Percentiles rank a stretch among this genome's conserved stretches.
Conservation (phyloP, 2,797 vertebrate genomes). For the Channa striata region DNA sequence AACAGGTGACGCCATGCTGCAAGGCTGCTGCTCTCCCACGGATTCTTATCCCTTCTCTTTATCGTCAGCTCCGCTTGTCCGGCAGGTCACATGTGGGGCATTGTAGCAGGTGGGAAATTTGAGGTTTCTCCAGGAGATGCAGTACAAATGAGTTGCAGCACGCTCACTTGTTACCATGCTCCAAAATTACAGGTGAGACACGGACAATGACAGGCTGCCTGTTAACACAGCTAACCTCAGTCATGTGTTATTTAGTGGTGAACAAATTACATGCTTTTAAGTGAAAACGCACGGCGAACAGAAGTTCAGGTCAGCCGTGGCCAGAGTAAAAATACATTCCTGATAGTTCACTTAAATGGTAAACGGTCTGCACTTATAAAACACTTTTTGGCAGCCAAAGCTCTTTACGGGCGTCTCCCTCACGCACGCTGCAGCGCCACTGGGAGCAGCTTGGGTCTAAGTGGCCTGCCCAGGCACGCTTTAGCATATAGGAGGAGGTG, state of each 20-base stretch:
- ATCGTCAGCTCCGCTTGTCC: not conserved
- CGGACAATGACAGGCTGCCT: constrained; percentile 46
- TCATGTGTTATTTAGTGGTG: not conserved
- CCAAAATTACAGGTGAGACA: constrained; percentile 52
- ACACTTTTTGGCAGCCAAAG: too few relatives aligned
- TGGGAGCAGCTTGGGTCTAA: too few relatives aligned
- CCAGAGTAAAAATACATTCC: not conserved
- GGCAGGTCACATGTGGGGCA: constrained; percentile 1
- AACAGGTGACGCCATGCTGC: not conserved
- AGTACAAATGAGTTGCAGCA: constrained; percentile 21
- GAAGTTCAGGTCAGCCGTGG: not conserved
- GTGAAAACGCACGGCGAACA: constrained; percentile 26
- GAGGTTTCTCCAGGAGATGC: not conserved
- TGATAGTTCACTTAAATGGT: not conserved
- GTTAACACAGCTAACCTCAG: constrained; percentile 17
- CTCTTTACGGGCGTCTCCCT: too few relatives aligned
- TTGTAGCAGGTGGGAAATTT: constrained; percentile 22
- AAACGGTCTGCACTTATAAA: too few relatives aligned
- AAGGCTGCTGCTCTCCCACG: not conserved
- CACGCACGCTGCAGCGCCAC: too few relatives aligned
- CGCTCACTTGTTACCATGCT: constrained; percentile 10
- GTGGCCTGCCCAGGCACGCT: too few relatives aligned
- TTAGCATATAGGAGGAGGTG: too few relatives aligned
- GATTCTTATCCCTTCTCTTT: constrained; percentile 14
- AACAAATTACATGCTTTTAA: constrained; percentile 26